Base-by-base conservation (phyloP, 2,888 invertebrate genomes). In the Dryobota labecula region DNA sequence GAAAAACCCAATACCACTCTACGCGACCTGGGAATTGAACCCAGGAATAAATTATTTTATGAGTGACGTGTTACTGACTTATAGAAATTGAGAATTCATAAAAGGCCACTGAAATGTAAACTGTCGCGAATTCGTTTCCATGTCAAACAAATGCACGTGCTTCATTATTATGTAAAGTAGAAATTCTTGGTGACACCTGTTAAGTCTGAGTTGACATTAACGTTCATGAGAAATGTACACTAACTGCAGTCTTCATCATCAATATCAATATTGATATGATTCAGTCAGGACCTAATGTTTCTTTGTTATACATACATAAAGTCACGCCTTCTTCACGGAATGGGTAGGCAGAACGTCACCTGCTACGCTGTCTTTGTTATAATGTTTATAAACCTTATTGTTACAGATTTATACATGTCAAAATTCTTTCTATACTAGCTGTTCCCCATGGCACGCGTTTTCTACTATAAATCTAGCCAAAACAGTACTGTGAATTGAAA, bases 141-240 rank as follows among this genome's bases (percentile, higher is more conserved):
- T 68, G 43, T n/a, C 47, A 24, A 63, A 78, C 53, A 79, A 43
- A 62, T 13, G 36, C 74, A 56, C 56, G 41, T 62, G 61, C 9
- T 15, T 18, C 30, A 13, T 45, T 33, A 15, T 54, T 51, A 70
- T n/a, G 47, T 53, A 58, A 78, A 49, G 18, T 43, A 57, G 65
- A 62, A 13, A 65, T 75, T 66, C 49, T 76, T n/a, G n/a, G 27
- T 33, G 66, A 65, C 76, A 80, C 45, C 54, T 80, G 76, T 49
- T 41, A 24, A 9, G 18, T n/a, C 15, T 41, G 13, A 54, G 41
- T 41, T 54, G 57, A 60, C 15, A 43, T 38, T 56, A 33, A 56
- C 18, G 6, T 36, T 36, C 2, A 24, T 57, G 47, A 57, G 70
- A 49, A 57, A 43, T 69, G 27, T 24, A 51, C 7, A 18, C 36